These are phyloP conservation scores for Amphiduros pacificus DNA, from an alignment of 2,888 invertebrate genomes.

Conservation along the genomic window DNA sequence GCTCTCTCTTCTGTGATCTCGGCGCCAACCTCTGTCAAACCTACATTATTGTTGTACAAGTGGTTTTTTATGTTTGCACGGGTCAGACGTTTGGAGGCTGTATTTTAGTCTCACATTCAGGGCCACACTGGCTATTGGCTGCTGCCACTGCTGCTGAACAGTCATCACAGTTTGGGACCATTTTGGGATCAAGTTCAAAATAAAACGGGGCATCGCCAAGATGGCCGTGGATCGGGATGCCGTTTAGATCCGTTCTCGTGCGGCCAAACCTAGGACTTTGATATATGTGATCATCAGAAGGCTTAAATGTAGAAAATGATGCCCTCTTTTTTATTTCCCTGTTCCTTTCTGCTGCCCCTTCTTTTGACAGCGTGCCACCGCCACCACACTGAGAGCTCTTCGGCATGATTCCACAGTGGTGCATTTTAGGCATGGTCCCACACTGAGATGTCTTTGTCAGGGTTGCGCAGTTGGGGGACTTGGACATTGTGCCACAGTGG, in stretches of 20 bases:
- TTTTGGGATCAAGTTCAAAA: constrained; percentile 16
- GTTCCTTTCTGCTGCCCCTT: background rate
- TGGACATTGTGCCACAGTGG: background rate
- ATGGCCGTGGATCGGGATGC: background rate
- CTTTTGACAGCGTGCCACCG: background rate
- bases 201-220: constrained; percentile 14
- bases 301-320: constrained; percentile 15
- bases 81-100: no score
- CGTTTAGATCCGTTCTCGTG: background rate
- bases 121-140: no score
- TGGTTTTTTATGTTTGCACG: no score
- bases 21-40: no score
- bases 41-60: no score
- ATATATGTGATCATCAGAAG: constrained; percentile 13
- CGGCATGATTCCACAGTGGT: no score
- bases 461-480: background rate
- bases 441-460: background rate
- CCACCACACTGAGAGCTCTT: background rate
- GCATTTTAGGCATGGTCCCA: background rate
- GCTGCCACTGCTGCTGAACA: no score
- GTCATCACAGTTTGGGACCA: no score
- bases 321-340: constrained; percentile 6
- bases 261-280: constrained; percentile 10
- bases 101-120: no score
- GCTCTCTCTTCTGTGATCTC: no score